phyloP scores from a whole-genome alignment of 2,888 invertebrate species.

The Globia sparganii region DNA sequence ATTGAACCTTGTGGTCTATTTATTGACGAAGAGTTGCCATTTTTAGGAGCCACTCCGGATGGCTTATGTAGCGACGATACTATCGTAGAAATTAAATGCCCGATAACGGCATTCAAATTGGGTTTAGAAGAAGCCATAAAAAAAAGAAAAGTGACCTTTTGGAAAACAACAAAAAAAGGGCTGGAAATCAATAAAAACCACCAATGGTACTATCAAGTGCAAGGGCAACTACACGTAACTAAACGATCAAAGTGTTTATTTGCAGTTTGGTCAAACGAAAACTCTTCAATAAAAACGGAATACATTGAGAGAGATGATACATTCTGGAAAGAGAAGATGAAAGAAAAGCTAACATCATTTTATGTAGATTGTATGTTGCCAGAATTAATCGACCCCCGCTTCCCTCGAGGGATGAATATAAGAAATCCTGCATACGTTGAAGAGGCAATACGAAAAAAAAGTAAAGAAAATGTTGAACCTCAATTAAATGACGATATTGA shows the following conservation, averaged over 20 bases:
- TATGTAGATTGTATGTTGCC: conserved; percentile 19
- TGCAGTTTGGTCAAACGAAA: conserved; percentile 22
- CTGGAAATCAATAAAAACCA: conserved; percentile 23
- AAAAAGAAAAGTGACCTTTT: conserved; percentile 14
- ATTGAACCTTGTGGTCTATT: conserved; percentile 9
- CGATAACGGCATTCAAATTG: conserved; percentile 5
- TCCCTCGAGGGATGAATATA: conserved; percentile 7
- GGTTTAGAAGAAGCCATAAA: conserved; percentile 13
- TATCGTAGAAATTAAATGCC: neutral
- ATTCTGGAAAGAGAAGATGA: conserved; percentile 15
- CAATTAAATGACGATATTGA: neutral
- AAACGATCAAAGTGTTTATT: conserved; percentile 9
- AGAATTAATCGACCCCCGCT: conserved; percentile 9
- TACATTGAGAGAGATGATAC: conserved; percentile 15
- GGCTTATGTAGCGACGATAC: neutral
- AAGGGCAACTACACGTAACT: conserved; percentile 20
- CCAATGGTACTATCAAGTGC: conserved; percentile 14
- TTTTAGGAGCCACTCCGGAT: conserved; percentile 13
- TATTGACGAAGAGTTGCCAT: neutral
- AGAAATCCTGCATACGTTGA: conserved; percentile 15
- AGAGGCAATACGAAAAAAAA: neutral
- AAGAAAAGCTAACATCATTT: conserved; percentile 17
- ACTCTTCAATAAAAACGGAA: conserved; percentile 16
- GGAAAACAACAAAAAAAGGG: conserved; percentile 12
- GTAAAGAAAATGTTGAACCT: conserved; percentile 5